phyloP scores from a whole-genome alignment of 92 coral and sea anemone species.

The Zoanthus sansibaricus region DNA sequence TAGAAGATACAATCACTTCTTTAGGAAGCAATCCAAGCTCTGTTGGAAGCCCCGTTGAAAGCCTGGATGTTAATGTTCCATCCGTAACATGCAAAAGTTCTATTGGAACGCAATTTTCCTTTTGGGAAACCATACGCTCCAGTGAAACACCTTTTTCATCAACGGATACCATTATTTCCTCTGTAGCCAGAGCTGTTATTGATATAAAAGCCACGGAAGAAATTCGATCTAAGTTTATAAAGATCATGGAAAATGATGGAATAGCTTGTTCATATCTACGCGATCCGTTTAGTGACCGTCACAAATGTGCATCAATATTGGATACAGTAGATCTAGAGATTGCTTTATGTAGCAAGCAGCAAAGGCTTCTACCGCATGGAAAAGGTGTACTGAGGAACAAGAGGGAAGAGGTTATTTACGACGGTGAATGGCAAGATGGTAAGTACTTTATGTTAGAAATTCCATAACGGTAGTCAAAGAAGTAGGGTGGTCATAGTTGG shows the following conservation, averaged over 20 bases:
- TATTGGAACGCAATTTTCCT: no score
- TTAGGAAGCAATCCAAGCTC: no score
- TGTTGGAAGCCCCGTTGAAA: no score
- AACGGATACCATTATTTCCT: no score
- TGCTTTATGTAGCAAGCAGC: not conserved
- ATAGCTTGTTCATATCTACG: not conserved
- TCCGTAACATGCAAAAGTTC: no score
- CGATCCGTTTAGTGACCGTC: not conserved
- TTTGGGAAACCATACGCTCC: no score
- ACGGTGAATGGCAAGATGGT: constrained; percentile 17
- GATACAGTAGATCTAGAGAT: not conserved
- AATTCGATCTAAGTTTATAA: not conserved
- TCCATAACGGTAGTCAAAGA: no score
- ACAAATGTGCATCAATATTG: not conserved
- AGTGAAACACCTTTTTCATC: no score
- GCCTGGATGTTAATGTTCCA: no score
- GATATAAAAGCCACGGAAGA: not conserved
- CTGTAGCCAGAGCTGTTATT: not conserved
- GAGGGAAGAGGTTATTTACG: not conserved
- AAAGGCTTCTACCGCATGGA: not conserved
- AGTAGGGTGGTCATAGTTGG: no score
- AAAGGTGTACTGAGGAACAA: not conserved
- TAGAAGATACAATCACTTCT: no score
- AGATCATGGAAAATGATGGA: not conserved
- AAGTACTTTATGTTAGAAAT: not conserved